Evolutionary conservation across 1,140 invertebrate species (phyloP).

Genomic region (Plutomurus gul): DNA sequence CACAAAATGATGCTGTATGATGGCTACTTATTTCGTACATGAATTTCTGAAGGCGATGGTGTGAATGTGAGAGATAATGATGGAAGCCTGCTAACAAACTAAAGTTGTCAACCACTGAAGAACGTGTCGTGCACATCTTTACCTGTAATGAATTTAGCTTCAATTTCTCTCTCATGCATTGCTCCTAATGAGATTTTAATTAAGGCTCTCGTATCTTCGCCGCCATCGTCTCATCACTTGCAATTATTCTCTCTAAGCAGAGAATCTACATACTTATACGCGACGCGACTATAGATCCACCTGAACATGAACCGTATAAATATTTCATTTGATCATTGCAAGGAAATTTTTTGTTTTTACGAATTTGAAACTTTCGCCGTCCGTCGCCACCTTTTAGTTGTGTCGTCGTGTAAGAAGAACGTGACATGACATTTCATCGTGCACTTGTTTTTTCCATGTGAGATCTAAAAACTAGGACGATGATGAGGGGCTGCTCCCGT

Average conservation of each 20-base stretch:
- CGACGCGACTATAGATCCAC: too few relatives aligned
- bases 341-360: background rate
- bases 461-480: background rate
- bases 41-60: too few relatives aligned
- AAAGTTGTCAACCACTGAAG: background rate
- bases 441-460: background rate
- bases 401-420: background rate
- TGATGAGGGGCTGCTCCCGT: too few relatives aligned
- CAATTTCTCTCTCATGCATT: background rate
- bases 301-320: background rate
- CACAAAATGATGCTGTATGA: too few relatives aligned
- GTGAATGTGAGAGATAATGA: too few relatives aligned
- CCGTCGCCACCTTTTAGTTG: too few relatives aligned
- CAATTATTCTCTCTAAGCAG: too few relatives aligned
- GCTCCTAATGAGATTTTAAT: background rate
- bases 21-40: too few relatives aligned
- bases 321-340: background rate
- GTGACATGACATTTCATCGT: background rate
- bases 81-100: too few relatives aligned
- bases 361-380: constrained; percentile 15
- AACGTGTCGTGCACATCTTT: background rate
- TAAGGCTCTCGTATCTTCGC: background rate
- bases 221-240: too few relatives aligned
- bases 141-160: too few relatives aligned
- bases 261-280: background rate